These are phyloP conservation scores for Solenodon paradoxus DNA, from an alignment of 2,113 vertebrate genomes.

Conservation along the genomic window DNA sequence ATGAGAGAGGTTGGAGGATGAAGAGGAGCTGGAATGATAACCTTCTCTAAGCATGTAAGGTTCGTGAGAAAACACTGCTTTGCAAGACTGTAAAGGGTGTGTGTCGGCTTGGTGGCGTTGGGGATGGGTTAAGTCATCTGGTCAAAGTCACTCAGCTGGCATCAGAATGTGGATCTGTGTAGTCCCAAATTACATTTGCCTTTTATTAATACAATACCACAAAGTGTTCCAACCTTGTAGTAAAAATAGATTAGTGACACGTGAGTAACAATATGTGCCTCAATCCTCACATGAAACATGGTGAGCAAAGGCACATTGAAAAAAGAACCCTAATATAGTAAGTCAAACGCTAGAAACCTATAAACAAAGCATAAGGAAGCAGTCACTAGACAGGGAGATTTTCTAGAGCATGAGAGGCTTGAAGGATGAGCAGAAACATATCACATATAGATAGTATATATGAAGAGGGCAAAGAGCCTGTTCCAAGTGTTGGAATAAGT, in stretches of 20 bases:
- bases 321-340: not conserved
- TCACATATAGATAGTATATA: not conserved
- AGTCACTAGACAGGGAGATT: not conserved
- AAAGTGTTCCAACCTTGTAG: not conserved
- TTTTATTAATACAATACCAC: not conserved
- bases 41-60: not conserved
- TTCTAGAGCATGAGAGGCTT: not conserved
- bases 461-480: not conserved
- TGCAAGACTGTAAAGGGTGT: not conserved
- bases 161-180: not conserved
- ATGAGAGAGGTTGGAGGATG: not conserved
- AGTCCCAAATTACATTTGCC: not conserved
- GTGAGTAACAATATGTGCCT: not conserved
- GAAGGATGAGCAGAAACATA: not conserved
- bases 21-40: not conserved
- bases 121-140: not conserved
- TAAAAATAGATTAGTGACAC: not conserved
- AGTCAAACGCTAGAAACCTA: not conserved
- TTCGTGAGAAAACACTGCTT: not conserved
- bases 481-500: not conserved
- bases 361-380: not conserved
- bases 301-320: not conserved
- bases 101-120: not conserved
- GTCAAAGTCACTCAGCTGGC: not conserved
- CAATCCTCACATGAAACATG: not conserved